Evolutionary conservation across 2,113 vertebrate species (phyloP).

Genomic region (Colaptes auratus): DNA sequence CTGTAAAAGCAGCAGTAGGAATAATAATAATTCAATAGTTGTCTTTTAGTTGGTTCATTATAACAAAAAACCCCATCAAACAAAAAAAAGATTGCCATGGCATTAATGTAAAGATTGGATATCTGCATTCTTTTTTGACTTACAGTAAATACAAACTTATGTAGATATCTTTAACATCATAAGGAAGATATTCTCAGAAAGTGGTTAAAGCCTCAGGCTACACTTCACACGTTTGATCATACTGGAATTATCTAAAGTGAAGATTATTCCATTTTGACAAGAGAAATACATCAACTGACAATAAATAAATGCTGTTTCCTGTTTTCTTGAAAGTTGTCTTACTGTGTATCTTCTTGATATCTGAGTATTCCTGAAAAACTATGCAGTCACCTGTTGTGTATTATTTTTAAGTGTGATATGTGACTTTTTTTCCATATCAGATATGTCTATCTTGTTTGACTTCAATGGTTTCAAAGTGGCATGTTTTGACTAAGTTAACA

Average conservation of each 20-base stretch:
- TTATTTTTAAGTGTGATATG: neutral
- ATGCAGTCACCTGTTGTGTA: neutral
- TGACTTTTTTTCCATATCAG: neutral
- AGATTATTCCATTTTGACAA: neutral
- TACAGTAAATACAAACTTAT: neutral
- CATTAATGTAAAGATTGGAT: neutral
- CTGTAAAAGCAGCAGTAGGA: accelerated
- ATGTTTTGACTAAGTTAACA: neutral
- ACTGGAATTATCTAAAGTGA: neutral
- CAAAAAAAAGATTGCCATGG: neutral
- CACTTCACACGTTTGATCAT: neutral
- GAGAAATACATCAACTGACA: neutral
- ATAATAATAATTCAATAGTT: neutral
- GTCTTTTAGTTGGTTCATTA: neutral
- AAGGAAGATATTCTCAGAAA: neutral
- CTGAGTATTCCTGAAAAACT: neutral
- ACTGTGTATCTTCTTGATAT: neutral
- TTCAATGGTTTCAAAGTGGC: neutral
- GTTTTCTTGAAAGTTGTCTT: neutral
- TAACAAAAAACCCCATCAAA: neutral
- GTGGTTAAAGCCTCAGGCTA: neutral
- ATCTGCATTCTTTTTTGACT: neutral
- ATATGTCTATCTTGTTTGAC: neutral
- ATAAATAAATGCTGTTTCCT: neutral
- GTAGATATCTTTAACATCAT: neutral